Evolutionary conservation across 2,797 vertebrate species (phyloP), one percentile per base, ranked within the genome.

Genomic region (Crax fasciolata): DNA sequence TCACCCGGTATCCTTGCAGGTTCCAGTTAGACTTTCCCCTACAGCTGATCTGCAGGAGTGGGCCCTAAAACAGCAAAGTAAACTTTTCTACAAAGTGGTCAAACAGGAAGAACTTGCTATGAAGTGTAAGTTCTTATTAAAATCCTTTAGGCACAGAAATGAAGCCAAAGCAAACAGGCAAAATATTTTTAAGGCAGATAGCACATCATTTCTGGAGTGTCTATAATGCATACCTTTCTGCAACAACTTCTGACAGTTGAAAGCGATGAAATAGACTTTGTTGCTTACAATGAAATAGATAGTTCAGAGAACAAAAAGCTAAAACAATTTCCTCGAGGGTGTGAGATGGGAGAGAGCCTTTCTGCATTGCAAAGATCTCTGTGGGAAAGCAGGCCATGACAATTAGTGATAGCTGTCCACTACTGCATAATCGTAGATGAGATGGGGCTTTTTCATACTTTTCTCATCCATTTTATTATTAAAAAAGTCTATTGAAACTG

Each of bases 201-300:
- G 38, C 7, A 41, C 5, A 1, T 39, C 4, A 76, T 55, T 84
- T 86, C 25, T 81, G 20, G 46, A 75, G 25, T 5, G 52, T 43
- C 21, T 44, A 6, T 13, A 32, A 7, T 76, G 19, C 16, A 43
- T 21, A 18, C 68, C 58, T 88, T 67, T 74, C 77, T 72, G 48
- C 55, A 89, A 58, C 17, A 83, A 38, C 73, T 90, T 78, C 24
- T 70, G 87, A 51, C 61, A 84, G 32, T 25, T 95, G 59, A 89
- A 91, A 89, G 39, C 23, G 82, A 80, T 58, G 20, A 76, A 74
- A 76, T 19, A 68, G 11, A 15, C n/a, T 57, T 82, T 58, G 17
- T 35, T 49, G 25, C 43, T 78, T 61, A 61, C 35, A 74, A 14
- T 27, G 32, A 58, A 71, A 90, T 44, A 76, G 11, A 46, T 20